Conservation (phyloP, 1,140 invertebrate genomes). For the Formica selysi region DNA sequence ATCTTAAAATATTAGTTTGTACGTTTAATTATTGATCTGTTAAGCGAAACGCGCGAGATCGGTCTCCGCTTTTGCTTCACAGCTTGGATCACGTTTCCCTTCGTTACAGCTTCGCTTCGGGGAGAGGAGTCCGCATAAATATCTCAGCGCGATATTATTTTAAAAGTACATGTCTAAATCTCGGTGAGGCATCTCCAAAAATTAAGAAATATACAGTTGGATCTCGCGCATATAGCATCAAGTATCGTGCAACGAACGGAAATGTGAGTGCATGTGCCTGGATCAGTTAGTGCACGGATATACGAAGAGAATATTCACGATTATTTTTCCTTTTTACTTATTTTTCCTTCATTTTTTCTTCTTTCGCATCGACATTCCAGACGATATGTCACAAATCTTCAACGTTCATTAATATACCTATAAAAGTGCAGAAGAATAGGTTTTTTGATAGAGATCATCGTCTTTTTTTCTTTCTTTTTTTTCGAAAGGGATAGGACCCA, state of each 20-base stretch:
- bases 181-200: slow-evolving; percentile 31
- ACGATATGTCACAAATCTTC: slow-evolving; percentile 35
- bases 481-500: not conserved
- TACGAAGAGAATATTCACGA: slow-evolving; percentile 38
- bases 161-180: slow-evolving; percentile 49
- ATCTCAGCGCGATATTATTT: not conserved
- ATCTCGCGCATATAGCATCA: not conserved
- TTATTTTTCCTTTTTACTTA: not conserved
- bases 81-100: slow-evolving; percentile 12
- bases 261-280: slow-evolving; percentile 25
- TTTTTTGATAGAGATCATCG: not conserved
- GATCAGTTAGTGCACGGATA: not conserved
- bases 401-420: slow-evolving; percentile 42
- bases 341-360: not conserved
- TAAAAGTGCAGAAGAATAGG: slow-evolving; percentile 53
- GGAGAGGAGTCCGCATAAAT: not conserved
- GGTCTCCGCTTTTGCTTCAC: slow-evolving; percentile 18
- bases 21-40: slow-evolving; percentile 61
- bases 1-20: slow-evolving; percentile 63
- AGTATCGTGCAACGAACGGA: slow-evolving; percentile 32
- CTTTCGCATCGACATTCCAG: not conserved
- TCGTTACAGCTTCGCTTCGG: slow-evolving; percentile 6
- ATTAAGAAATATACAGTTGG: slow-evolving; percentile 33
- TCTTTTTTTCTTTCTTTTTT: slow-evolving; percentile 16
- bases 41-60: slow-evolving; percentile 38